Conservation (phyloP, 1,140 invertebrate genomes). For the Oedothorax gibbosus region DNA sequence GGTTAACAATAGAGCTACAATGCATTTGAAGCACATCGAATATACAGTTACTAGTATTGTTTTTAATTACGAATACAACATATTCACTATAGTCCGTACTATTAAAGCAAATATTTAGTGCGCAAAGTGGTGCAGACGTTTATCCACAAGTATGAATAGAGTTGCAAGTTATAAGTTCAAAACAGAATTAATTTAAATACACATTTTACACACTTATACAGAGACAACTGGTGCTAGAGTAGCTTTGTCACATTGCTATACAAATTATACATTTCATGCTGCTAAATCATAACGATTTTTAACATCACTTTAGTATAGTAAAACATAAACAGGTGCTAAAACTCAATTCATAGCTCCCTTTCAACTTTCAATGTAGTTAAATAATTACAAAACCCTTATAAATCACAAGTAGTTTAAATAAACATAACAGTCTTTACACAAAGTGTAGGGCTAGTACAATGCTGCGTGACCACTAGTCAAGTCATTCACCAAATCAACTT, state of each 20-base stretch:
- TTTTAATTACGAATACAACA: conserved; percentile 20
- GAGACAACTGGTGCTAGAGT: neutral
- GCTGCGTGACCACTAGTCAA: no score
- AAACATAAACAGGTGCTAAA: no score
- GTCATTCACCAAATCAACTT: no score
- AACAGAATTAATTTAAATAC: conserved; percentile 13
- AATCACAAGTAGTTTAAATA: no score
- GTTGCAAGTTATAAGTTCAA: neutral
- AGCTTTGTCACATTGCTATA: conserved; percentile 8
- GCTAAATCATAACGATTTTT: no score
- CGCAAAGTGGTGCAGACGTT: conserved; percentile 14
- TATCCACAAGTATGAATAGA: conserved; percentile 37
- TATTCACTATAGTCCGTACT: conserved; percentile 14
- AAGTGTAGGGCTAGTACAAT: no score
- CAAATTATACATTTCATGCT: neutral
- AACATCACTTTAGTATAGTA: no score
- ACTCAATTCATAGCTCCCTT: no score
- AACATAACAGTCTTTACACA: no score
- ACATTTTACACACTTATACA: conserved; percentile 32
- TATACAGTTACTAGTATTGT: conserved; percentile 3
- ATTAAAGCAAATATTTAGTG: conserved; percentile 18
- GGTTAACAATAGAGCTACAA: conserved; percentile 3
- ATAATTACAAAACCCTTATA: no score
- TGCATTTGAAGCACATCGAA: conserved; percentile 21
- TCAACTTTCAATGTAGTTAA: no score